Conservation (phyloP, 2,113 vertebrate species). For the Fregata magnificens region DNA sequence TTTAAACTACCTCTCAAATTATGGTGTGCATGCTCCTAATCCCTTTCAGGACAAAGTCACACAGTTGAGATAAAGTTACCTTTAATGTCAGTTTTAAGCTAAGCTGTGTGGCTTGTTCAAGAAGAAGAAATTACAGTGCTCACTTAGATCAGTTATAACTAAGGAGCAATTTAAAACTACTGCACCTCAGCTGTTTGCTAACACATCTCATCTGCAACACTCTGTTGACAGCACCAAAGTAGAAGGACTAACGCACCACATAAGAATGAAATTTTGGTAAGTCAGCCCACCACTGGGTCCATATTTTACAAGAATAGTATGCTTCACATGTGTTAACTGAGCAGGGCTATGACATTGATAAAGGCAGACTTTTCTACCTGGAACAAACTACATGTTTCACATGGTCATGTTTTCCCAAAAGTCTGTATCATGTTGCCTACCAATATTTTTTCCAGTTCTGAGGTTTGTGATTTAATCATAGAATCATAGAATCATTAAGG, state of each 20-base stretch:
- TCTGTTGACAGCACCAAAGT: neutral
- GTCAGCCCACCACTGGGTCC: neutral
- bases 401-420: neutral
- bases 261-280: neutral
- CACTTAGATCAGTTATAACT: neutral
- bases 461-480: neutral
- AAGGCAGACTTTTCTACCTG: neutral
- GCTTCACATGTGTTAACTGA: neutral
- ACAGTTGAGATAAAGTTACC: neutral
- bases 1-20: neutral
- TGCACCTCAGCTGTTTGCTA: neutral
- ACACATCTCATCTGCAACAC: neutral
- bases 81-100: neutral
- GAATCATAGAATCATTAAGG: no score
- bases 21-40: neutral
- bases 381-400: neutral
- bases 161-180: neutral
- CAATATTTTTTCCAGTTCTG: neutral
- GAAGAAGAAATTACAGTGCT: neutral
- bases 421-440: neutral
- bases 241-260: neutral
- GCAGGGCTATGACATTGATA: neutral
- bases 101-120: neutral
- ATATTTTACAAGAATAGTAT: neutral
- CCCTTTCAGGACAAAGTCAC: neutral